Conservation (phyloP, 2,888 invertebrate species). For the Hemaris fuciformis region DNA sequence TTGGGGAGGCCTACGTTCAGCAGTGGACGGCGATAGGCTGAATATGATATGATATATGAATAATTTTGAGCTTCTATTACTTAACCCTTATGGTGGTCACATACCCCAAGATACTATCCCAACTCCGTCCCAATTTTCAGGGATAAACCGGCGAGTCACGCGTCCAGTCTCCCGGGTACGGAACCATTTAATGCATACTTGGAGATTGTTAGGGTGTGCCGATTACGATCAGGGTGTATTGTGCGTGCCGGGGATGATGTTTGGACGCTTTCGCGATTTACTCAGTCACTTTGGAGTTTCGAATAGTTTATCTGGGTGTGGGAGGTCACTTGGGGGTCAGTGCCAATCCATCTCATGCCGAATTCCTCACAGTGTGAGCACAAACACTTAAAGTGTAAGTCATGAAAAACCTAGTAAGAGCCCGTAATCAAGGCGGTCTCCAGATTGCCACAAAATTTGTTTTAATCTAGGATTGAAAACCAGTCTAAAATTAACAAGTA, state of each 20-base stretch:
- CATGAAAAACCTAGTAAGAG: too few species aligned
- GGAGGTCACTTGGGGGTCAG: not conserved
- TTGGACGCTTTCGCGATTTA: conserved; percentile 4
- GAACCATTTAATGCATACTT: conserved; percentile 71
- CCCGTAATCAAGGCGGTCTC: too few species aligned
- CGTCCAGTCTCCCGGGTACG: conserved; percentile 68
- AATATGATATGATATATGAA: too few species aligned
- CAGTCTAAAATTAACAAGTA: too few species aligned
- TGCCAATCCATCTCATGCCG: not conserved
- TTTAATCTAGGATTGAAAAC: too few species aligned
- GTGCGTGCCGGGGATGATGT: conserved; percentile 8
- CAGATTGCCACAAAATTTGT: too few species aligned
- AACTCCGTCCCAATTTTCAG: conserved; percentile 31
- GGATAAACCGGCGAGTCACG: conserved; percentile 71
- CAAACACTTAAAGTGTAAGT: too few species aligned
- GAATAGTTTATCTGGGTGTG: not conserved
- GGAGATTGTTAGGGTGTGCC: conserved; percentile 57
- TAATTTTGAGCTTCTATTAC: too few species aligned
- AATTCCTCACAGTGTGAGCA: not conserved
- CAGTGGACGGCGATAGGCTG: too few species aligned
- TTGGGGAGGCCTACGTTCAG: too few species aligned
- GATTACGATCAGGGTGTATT: conserved; percentile 47
- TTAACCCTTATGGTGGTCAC: not conserved
- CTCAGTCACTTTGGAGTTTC: not conserved
- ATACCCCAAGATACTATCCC: not conserved